Base-by-base conservation (phyloP, 2,797 vertebrate species). In the Thripadectes ignobilis region DNA sequence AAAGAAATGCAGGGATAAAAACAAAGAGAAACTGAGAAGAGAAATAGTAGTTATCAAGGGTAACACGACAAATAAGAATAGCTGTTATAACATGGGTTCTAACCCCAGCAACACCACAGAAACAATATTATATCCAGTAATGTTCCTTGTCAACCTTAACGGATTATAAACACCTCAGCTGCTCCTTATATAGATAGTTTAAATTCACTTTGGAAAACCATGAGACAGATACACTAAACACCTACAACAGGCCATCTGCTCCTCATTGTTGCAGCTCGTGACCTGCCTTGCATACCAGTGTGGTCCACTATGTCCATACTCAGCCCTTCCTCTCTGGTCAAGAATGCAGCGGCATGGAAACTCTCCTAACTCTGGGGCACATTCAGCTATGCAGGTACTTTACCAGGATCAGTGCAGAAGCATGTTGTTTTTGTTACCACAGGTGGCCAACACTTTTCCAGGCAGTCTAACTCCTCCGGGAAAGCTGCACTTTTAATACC, bases 141-240 rank as follows among this genome's bases (percentile, higher is more conserved):
- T 21, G 41, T 38, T 74, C 67, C 79, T 63, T 93, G 89, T 89
- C 90, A 88, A 61, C 75, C 41, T 48, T 73, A 61, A 81, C 36
- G 67, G 61, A 77, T 93, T 91, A 5, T 41, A 67, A 24, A 5
- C 45, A 77, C 55, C 58, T 82, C 21, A 8, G 51, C 57, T 87
- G 74, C n/a, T 88, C 68, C 75, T 90, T 94, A 76, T 86, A 84
- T 32, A 85, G 85, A 20, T 66, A 68, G 66, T 93, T 96, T 16
- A 89, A 68, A 90, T 77, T 84, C 45, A 36, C 73, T 81, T 38
- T 58, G 58, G 45, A 63, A 54, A 79, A n/a, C 49, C 38, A 41
- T 5, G 45, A 73, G 80, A 51, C 71, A 77, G 66, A 63, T 38
- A 74, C 15, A 78, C 78, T 51, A 34, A 81, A 83, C 91, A 89